A percentile compares a stretch with the other conserved stretches of the same genome.
These are phyloP conservation scores for Heliothis peltigera DNA, from an alignment of 2,888 invertebrate genomes.

Conservation along the genomic window DNA sequence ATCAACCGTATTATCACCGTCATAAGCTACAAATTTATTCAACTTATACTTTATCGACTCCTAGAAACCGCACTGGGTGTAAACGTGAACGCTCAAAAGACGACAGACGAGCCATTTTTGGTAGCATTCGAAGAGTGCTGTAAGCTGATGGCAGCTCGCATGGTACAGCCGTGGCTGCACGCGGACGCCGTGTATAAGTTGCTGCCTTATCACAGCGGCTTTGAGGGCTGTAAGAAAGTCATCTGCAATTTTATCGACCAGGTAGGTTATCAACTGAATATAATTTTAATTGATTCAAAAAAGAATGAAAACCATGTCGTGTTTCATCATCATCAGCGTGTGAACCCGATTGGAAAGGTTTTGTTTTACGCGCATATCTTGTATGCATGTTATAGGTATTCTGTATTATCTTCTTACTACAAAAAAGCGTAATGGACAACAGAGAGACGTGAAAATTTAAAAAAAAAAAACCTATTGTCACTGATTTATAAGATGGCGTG, in stretches of 20 bases:
- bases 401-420: too few relatives aligned
- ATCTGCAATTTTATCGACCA: constrained; percentile 60
- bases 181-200: constrained; percentile 59
- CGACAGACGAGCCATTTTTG: constrained; percentile 62
- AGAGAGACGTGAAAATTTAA: too few relatives aligned
- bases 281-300: not conserved
- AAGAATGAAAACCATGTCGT: too few relatives aligned
- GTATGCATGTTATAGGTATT: too few relatives aligned
- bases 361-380: too few relatives aligned
- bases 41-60: not conserved
- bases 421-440: too few relatives aligned
- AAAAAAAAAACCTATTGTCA: too few relatives aligned
- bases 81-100: constrained; percentile 57
- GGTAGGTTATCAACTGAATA: constrained; percentile 40
- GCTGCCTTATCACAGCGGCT: constrained; percentile 31
- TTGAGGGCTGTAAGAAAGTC: constrained; percentile 36
- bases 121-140: constrained; percentile 61
- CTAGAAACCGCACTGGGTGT: constrained; percentile 69
- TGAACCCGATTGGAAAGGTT: too few relatives aligned
- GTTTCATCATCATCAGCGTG: too few relatives aligned
- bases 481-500: too few relatives aligned
- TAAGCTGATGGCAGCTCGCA: constrained; percentile 54
- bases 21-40: too few relatives aligned
- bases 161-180: constrained; percentile 68
- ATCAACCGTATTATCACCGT: too few relatives aligned